Percentiles rank a stretch among this genome's conserved stretches.
Conservation (phyloP, 2,888 invertebrate genomes). For the Frankliniella intonsa region DNA sequence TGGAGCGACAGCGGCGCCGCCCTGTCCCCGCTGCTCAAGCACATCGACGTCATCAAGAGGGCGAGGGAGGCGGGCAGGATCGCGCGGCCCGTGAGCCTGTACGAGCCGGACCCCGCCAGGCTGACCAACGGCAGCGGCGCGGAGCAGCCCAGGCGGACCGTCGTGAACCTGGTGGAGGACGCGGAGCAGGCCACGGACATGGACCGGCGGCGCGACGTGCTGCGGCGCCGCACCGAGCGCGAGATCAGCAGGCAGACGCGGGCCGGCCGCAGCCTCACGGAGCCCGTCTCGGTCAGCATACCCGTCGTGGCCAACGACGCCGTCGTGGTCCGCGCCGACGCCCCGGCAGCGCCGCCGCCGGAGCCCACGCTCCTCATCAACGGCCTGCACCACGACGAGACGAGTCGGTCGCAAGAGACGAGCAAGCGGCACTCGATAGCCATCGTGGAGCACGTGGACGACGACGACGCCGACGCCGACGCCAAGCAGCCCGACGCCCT, state of each 20-base stretch:
- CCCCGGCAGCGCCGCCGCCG: background rate
- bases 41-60: slow-evolving; percentile 2
- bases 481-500: background rate
- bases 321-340: slow-evolving; percentile 15
- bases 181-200: background rate
- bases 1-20: slow-evolving; percentile 72
- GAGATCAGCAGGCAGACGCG: background rate
- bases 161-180: background rate
- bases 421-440: slow-evolving; percentile 56
- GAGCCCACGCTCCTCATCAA: slow-evolving; percentile 12
- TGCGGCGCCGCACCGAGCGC: background rate
- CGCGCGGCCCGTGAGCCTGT: background rate
- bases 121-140: background rate
- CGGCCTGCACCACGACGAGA: slow-evolving; percentile 5
- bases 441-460: slow-evolving; percentile 47
- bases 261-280: background rate
- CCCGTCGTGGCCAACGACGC: slow-evolving; percentile 37
- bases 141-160: background rate
- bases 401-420: slow-evolving; percentile 37
- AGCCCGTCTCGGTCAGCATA: background rate
- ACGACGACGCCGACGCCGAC: background rate
- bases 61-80: background rate
- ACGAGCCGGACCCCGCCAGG: background rate
- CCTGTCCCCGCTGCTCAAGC: slow-evolving; percentile 7
- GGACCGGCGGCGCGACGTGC: background rate